A percentile compares a stretch with the other conserved stretches of the same genome.
These are phyloP conservation scores for Brevimyrus niger DNA, from an alignment of 2,113 vertebrate species.

Conservation along the genomic window DNA sequence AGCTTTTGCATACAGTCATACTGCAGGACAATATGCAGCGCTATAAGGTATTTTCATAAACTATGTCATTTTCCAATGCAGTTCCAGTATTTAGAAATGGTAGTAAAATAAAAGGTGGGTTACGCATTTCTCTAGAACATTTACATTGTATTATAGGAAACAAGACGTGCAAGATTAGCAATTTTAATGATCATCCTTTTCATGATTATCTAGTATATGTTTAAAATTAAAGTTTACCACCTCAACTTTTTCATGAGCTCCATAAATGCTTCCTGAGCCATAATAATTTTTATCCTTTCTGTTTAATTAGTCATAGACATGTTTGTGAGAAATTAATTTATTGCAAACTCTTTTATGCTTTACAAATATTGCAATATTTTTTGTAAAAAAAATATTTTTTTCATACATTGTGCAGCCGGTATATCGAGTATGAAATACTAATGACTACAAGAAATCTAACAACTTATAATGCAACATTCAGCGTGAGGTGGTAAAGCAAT, in stretches of 20 bases:
- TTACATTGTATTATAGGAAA: too few species aligned
- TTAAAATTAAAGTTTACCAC: neutral
- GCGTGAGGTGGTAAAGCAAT: neutral
- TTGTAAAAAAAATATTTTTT: neutral
- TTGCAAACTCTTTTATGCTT: neutral
- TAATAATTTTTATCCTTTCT: too few species aligned
- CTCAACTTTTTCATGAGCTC: too few species aligned
- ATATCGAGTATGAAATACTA: neutral
- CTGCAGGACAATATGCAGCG: neutral
- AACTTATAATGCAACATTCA: neutral
- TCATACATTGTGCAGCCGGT: neutral
- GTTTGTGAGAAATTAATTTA: neutral
- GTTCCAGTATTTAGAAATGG: neutral
- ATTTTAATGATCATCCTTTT: neutral
- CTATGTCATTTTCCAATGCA: neutral
- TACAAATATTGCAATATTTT: neutral
- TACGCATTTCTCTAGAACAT: neutral
- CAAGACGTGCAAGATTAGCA: too few species aligned
- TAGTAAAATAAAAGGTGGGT: neutral
- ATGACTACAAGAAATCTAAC: neutral
- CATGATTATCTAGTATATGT: neutral
- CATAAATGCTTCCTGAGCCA: too few species aligned
- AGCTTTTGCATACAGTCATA: too few species aligned
- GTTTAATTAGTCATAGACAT: neutral
- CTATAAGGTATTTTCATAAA: neutral